Conservation (phyloP, 2,888 invertebrate species). For the Macrostomum cliftonense region DNA sequence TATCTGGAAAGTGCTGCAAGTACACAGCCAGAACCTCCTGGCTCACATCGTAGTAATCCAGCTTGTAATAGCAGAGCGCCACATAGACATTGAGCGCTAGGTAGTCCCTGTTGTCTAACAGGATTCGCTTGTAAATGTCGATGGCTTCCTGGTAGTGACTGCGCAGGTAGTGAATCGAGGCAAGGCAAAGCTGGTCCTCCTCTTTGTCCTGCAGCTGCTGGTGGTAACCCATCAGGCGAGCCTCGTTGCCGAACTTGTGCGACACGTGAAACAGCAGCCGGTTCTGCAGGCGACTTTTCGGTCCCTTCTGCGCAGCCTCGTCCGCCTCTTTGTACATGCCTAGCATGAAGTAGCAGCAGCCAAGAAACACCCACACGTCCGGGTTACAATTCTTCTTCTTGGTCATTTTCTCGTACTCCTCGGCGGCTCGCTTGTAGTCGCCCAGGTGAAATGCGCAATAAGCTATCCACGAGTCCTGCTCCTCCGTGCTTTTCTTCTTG, state of each 20-base stretch:
- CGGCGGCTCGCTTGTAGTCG: conserved; percentile 64
- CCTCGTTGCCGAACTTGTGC: conserved; percentile 75
- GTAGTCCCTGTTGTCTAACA: conserved; percentile 72
- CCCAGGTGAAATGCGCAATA: conserved; percentile 88
- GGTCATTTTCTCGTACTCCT: conserved; percentile 42
- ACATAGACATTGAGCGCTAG: conserved; percentile 88
- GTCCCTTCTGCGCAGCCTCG: conserved; percentile 42
- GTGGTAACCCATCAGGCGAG: conserved; percentile 60
- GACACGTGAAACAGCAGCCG: conserved; percentile 75
- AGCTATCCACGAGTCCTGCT: conserved; percentile 64
- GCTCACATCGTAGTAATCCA: conserved; percentile 92
- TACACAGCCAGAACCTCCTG: conserved; percentile 58
- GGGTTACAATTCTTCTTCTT: conserved; percentile 43
- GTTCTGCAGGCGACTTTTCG: conserved; percentile 48
- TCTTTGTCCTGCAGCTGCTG: conserved; percentile 64
- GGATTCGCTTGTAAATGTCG: conserved; percentile 80
- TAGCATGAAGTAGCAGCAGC: conserved; percentile 82
- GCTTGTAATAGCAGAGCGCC: conserved; percentile 87
- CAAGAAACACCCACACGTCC: conserved; percentile 57
- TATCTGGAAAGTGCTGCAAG: conserved; percentile 70
- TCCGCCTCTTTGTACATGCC: conserved; percentile 58
- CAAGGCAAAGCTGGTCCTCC: conserved; percentile 82
- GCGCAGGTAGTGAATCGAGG: conserved; percentile 81
- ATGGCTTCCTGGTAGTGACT: conserved; percentile 96
- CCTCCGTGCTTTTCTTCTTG: conserved; percentile 40